A percentile compares a stretch with the other conserved stretches of the same genome.
Evolutionary conservation across 2,113 vertebrate species (phyloP).

Genomic region (Prionailurus bengalensis): DNA sequence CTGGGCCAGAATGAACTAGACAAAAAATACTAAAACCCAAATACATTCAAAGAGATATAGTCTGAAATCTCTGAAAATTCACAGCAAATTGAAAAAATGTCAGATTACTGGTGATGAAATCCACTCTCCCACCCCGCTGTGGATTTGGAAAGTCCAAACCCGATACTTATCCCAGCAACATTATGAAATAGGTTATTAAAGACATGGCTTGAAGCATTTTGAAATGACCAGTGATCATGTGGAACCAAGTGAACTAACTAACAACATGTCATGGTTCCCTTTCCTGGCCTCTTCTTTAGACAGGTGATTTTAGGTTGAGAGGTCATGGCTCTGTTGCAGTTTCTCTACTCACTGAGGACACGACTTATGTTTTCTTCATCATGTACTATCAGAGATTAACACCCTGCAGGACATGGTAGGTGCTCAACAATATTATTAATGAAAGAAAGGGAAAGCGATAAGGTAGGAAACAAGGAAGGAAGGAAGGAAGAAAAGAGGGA

Average conservation of each 20-base stretch:
- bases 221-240: not conserved
- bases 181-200: not conserved
- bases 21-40: not conserved
- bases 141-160: not conserved
- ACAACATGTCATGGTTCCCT: not conserved
- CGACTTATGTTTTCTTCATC: not conserved
- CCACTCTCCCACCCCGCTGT: not conserved
- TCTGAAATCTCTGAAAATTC: conserved; percentile 15
- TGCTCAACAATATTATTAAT: not conserved
- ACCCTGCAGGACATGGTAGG: not conserved
- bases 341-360: not conserved
- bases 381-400: not conserved
- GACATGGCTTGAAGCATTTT: not conserved
- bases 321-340: not conserved
- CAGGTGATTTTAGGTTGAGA: not conserved
- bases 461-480: too few species aligned
- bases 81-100: not conserved
- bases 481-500: not conserved
- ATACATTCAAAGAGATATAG: not conserved
- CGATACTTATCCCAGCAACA: not conserved
- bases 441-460: not conserved
- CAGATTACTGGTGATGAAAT: not conserved
- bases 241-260: not conserved
- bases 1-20: not conserved
- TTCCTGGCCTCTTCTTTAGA: not conserved